Conservation (phyloP, 2,797 vertebrate genomes). For the Emys orbicularis region DNA sequence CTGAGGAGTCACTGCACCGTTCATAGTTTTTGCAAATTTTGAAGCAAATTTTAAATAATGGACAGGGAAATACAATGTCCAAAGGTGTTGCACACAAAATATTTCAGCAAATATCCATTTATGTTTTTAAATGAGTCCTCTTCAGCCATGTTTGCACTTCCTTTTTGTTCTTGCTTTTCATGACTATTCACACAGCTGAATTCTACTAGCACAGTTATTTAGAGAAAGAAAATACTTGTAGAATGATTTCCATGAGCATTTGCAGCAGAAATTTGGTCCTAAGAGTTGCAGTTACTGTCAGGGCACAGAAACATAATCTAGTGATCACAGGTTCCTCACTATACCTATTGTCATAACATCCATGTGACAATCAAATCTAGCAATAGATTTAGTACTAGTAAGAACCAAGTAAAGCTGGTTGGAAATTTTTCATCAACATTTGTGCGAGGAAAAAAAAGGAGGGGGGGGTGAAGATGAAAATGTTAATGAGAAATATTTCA, state of each 20-base stretch:
- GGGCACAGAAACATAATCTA: background rate
- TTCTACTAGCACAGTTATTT: background rate
- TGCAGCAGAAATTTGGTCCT: constrained; percentile 50
- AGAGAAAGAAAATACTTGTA: constrained; percentile 16
- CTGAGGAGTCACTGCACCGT: background rate
- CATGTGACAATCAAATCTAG: constrained; percentile 29
- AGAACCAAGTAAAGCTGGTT: background rate
- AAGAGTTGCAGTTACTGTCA: constrained; percentile 31
- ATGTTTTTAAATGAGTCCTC: constrained; percentile 1
- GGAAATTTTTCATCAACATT: background rate
- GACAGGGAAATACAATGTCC: background rate
- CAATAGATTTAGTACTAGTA: background rate
- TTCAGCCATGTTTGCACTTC: constrained; percentile 3
- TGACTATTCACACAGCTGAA: background rate
- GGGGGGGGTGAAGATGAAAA: background rate
- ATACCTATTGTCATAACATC: background rate
- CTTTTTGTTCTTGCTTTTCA: constrained; percentile 24
- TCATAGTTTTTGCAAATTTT: background rate
- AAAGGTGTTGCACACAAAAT: background rate
- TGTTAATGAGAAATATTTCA: background rate
- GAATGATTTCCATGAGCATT: constrained; percentile 22
- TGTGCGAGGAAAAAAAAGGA: accelerated
- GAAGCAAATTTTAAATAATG: background rate
- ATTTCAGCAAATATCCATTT: constrained; percentile 39
- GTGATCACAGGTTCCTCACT: background rate